Evolutionary conservation across 2,888 invertebrate species (phyloP).

Genomic region (Lamellibrachia satsuma): DNA sequence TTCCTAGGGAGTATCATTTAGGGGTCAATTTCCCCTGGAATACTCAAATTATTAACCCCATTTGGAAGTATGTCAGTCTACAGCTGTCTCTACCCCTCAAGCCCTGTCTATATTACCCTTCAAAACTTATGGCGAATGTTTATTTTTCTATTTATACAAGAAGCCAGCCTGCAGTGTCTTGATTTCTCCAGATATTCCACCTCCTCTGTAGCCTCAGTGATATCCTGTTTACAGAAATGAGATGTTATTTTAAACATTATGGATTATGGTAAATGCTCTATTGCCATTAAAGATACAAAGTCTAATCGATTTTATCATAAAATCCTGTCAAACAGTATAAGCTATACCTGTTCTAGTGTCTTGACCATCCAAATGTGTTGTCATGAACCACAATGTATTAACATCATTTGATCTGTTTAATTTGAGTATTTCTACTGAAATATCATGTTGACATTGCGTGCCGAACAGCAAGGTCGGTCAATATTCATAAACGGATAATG

Average conservation of each 20-base stretch:
- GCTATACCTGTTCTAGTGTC: no score
- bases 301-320: no score
- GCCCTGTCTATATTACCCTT: not conserved
- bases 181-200: not conserved
- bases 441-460: no score
- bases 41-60: not conserved
- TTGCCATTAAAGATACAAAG: no score
- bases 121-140: not conserved
- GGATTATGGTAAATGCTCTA: not conserved
- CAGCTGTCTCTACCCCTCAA: not conserved
- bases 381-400: no score
- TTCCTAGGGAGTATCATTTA: not conserved
- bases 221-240: not conserved
- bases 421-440: no score
- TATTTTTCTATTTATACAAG: conserved; percentile 17
- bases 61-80: not conserved
- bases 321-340: no score
- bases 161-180: not conserved
- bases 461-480: no score
- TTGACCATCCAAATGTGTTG: no score
- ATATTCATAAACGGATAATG: no score
- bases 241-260: not conserved
- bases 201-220: not conserved
- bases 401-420: no score
- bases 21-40: no score